Conservation (phyloP, 2,797 vertebrate genomes). For the Staurois parvus region DNA sequence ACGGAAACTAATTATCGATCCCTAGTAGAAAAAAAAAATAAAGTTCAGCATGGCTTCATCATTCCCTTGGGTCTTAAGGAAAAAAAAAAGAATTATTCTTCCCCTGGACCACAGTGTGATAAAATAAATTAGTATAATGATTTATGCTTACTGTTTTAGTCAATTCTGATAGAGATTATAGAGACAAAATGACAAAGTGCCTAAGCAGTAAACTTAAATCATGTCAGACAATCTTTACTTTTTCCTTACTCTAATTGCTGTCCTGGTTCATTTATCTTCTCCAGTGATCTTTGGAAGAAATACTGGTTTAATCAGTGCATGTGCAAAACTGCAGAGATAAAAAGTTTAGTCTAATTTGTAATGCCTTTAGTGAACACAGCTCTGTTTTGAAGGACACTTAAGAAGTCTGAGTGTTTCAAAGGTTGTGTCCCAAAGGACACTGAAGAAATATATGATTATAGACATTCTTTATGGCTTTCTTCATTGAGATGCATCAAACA, state of each 20-base stretch:
- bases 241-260: constrained; percentile 87
- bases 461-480: constrained; percentile 29
- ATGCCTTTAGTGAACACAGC: constrained; percentile 81
- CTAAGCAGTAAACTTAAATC: constrained; percentile 84
- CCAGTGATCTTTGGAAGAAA: constrained; percentile 85
- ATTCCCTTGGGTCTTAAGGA: constrained; percentile 72
- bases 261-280: constrained; percentile 85
- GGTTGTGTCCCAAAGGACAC: constrained; percentile 8
- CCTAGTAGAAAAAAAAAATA: constrained; percentile 68
- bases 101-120: constrained; percentile 74
- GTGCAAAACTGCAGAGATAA: constrained; percentile 84
- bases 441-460: constrained; percentile 28
- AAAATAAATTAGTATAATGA: constrained; percentile 90
- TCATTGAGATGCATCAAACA: constrained; percentile 36
- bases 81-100: constrained; percentile 77
- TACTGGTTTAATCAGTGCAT: constrained; percentile 85
- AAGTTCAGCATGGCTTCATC: constrained; percentile 72
- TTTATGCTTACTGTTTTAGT: constrained; percentile 88
- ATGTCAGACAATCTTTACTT: constrained; percentile 88
- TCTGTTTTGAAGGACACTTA: constrained; percentile 74
- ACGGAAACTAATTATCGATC: constrained; percentile 73
- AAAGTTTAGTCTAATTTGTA: constrained; percentile 87
- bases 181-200: constrained; percentile 88
- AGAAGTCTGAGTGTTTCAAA: constrained; percentile 70
- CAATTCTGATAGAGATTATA: constrained; percentile 89